These are phyloP conservation scores for Capitulum mitella DNA, from an alignment of 2,888 invertebrate species.

Conservation along the genomic window DNA sequence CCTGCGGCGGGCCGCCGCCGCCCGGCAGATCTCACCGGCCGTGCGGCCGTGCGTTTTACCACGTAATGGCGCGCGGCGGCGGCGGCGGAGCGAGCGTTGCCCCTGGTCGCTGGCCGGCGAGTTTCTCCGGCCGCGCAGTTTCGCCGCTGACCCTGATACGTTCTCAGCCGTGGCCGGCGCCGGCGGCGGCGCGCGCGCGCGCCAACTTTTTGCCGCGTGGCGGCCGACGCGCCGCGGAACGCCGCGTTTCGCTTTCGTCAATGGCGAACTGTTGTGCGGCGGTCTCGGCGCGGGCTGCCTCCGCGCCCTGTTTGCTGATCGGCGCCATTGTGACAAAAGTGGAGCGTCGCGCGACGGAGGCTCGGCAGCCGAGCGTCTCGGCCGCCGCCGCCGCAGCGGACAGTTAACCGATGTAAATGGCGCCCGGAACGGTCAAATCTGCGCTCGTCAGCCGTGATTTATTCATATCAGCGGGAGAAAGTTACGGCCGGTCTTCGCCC, in stretches of 20 bases:
- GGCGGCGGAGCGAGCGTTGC: neutral
- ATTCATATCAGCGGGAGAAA: slow-evolving; percentile 11
- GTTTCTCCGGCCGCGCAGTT: slow-evolving; percentile 9
- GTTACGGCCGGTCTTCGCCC: neutral
- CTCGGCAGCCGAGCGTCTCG: neutral
- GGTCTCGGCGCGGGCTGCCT: neutral
- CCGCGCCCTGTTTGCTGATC: neutral
- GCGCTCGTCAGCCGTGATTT: neutral
- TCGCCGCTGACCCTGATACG: slow-evolving; percentile 13
- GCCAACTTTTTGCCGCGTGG: slow-evolving; percentile 17
- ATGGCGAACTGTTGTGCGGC: slow-evolving; percentile 7
- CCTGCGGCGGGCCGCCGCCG: no score
- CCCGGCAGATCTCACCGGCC: no score
- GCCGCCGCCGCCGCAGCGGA: neutral
- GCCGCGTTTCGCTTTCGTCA: slow-evolving; percentile 18
- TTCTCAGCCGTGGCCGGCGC: neutral
- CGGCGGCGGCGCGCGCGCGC: neutral
- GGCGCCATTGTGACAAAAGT: neutral
- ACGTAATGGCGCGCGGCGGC: neutral
- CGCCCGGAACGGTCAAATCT: neutral
- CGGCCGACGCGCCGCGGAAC: neutral
- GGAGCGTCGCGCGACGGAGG: neutral
- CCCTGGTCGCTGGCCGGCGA: neutral
- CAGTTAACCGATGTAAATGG: neutral
- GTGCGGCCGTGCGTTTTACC: neutral